Base-by-base conservation (phyloP, 1,140 invertebrate species). In the Phymorhynchus buccinoides region DNA sequence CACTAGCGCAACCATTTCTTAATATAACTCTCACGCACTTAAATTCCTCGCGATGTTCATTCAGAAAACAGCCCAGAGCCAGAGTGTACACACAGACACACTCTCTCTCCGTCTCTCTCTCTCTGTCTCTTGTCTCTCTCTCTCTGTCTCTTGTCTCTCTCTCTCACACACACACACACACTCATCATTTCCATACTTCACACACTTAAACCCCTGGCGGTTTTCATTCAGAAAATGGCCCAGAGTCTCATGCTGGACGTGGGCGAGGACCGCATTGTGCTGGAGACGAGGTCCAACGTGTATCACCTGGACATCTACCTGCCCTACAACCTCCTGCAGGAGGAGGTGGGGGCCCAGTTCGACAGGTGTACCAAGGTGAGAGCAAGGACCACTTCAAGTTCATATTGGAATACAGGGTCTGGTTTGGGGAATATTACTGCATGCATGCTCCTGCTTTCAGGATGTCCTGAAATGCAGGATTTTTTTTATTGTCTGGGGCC, bases 251-350 rank as follows among this genome's bases (percentile, higher is more conserved):
- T 91, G 30, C 92, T 96, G 75, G 95, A 96, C 89, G 89, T 97
- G 79, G 95, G 96, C 1, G 95, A 96, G 88, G 96, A 97, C 93
- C 94, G 96, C 86, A 95, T 97, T 84, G 89, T 96, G 32, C 91
- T 97, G 71, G 95, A 96, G 88, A 93, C 92, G 7, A 86, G 94
- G 68, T 94, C 94, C 68, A 93, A 94, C 88, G 94, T 94, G 56
- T 95, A 95, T 88, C 89, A 95, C 30, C 93, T 96, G 52, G 96
- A 97, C 91, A 94, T 96, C 83, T 96, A 95, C 90, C 89, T 96
- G 30, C 96, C 96, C 7, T 95, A 94, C 90, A 90, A 91, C 56
- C 91, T 96, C 37, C 92, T 95, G 86, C 94, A 95, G 88, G 92
- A 95, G 42, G 93, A 94, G 14, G 95, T 94, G 86, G 94, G 93